A percentile compares a stretch with the other conserved stretches of the same genome.
These are phyloP conservation scores for Nothoprocta perdicaria DNA, from an alignment of 2,113 vertebrate genomes.

Conservation along the genomic window DNA sequence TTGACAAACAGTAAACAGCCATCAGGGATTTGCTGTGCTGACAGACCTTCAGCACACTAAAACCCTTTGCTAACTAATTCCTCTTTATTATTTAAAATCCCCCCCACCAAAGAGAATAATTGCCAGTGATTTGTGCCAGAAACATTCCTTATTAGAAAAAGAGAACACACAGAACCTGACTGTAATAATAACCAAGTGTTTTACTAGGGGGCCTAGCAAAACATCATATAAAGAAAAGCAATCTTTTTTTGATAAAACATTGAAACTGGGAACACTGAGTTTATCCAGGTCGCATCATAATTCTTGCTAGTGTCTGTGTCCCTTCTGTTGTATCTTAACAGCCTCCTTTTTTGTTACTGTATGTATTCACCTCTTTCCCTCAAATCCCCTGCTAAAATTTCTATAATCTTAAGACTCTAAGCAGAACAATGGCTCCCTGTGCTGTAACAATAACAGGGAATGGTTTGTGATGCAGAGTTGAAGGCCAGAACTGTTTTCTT, in stretches of 20 bases:
- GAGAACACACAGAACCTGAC: neutral
- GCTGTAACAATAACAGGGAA: conserved; percentile 10
- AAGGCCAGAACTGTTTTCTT: conserved; percentile 32
- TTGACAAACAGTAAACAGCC: conserved; percentile 6
- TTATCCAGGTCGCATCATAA: neutral
- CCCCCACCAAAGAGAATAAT: conserved; percentile 6
- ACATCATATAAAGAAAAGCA: neutral
- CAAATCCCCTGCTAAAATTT: conserved; percentile 10
- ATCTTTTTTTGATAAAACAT: neutral
- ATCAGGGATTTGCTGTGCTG: neutral
- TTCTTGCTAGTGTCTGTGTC: neutral
- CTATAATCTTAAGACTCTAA: conserved; percentile 55
- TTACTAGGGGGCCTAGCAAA: neutral
- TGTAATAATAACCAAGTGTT: conserved; percentile 17
- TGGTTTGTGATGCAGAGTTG: conserved; percentile 31
- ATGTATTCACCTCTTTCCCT: neutral
- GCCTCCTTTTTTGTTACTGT: neutral
- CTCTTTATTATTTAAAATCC: conserved; percentile 42
- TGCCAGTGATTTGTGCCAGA: conserved; percentile 38
- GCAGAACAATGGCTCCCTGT: conserved; percentile 23
- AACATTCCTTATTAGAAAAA: conserved; percentile 14
- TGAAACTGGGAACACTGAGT: neutral
- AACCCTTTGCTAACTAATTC: conserved; percentile 38
- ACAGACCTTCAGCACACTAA: conserved; percentile 39
- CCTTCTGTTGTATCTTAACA: neutral